Evolutionary conservation across 2,888 invertebrate species (phyloP), one percentile per base, ranked within the genome.

Genomic region (Rhogogaster chlorosoma): DNA sequence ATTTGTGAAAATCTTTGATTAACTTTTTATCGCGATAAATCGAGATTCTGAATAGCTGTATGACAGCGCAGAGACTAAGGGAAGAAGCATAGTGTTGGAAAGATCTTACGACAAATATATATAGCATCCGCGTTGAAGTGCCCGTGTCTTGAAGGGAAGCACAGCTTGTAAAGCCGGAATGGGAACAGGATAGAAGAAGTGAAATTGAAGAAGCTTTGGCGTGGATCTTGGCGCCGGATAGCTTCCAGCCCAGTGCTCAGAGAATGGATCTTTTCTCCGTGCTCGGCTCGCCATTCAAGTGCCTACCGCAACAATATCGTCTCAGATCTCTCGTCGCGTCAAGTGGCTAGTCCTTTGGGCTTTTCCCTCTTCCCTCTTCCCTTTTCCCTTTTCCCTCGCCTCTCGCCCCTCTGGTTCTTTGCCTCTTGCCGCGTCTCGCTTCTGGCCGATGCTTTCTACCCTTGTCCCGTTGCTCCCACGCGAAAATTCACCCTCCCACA

Each of bases 271-370:
- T 83, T 67, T 83, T 70, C 80, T 67, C 83, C 83, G 45, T 38
- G 64, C 29, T 45, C 67, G 26, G 38, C 49, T 38, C 83, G 70
- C 26, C 32, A 42, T 87, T 89, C 88, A 87, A 90, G 90, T 89
- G 88, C 90, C 91, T 89, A 90, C 89, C 90, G 91, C 90, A 90
- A 90, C 90, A 90, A 91, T 91, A 92, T 91, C 89, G 90, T 87
- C 88, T 82, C 80, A 70, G 80, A 70, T 85, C 84, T 70, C 82
- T 77, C 82, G 38, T 64, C 49, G 67, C 90, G 90, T 91, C 91
- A 90, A 92, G 92, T 91, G 90, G 67, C 64, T 70, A 32, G 89
- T 91, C 91, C 91, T 92, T 91, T 90, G 91, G 90, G 90, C 90
- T 91, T 91, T 91, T 90, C 90, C 89, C 89, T n/a, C 70, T 32